Evolutionary conservation across 2,113 vertebrate species (phyloP).

Genomic region (Isurus oxyrinchus): DNA sequence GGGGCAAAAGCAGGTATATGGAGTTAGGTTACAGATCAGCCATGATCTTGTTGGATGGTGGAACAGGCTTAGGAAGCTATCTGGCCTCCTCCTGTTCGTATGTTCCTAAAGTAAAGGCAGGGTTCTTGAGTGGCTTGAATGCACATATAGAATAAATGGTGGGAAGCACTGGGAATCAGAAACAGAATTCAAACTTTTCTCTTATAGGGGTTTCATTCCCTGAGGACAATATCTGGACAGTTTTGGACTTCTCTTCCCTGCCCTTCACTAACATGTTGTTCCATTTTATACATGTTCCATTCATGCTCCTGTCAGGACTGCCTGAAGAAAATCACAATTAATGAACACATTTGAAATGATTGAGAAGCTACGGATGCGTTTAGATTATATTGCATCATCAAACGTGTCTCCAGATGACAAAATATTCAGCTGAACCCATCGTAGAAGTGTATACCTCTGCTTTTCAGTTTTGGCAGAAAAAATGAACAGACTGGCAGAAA

Average conservation of each 20-base stretch:
- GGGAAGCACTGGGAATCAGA: neutral
- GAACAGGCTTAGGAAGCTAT: neutral
- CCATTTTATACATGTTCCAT: neutral
- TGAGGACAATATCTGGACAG: neutral
- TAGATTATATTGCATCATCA: neutral
- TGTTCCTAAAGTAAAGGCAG: neutral
- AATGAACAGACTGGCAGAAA: neutral
- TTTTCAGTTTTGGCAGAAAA: conserved; percentile 3
- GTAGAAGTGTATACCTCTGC: neutral
- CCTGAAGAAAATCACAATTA: neutral
- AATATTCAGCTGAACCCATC: neutral
- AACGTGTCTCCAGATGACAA: neutral
- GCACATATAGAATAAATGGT: neutral
- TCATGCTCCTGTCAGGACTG: neutral
- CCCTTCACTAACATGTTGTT: neutral
- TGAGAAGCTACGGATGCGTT: too few relatives aligned
- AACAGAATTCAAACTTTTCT: neutral
- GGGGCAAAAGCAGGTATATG: neutral
- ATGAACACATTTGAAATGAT: neutral
- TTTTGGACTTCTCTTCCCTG: neutral
- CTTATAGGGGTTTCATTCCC: neutral
- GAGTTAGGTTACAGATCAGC: neutral
- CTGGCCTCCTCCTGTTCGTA: neutral
- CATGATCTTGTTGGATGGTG: neutral
- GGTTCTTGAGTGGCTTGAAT: neutral